These are phyloP conservation scores for Scopus umbretta DNA, from an alignment of 2,113 vertebrate genomes.

Conservation along the genomic window DNA sequence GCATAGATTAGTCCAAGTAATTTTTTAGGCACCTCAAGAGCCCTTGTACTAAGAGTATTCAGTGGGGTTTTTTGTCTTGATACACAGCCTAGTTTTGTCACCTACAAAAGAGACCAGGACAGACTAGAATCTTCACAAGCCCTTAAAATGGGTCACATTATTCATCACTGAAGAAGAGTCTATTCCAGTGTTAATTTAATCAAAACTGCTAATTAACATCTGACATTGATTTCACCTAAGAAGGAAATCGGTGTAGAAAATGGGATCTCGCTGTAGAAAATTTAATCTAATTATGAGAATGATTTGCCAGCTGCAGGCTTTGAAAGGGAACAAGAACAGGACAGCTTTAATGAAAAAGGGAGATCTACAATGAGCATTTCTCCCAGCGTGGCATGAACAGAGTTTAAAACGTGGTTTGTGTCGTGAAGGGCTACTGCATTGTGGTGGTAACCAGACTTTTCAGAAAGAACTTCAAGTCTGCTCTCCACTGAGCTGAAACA, in stretches of 20 bases:
- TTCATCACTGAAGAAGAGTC: constrained; percentile 47
- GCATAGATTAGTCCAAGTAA: too few relatives aligned
- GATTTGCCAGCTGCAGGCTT: neutral
- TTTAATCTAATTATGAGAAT: constrained; percentile 18
- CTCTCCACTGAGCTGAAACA: neutral
- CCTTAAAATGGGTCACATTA: constrained; percentile 69
- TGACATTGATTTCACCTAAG: constrained; percentile 65
- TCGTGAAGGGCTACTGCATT: neutral
- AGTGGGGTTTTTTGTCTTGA: neutral
- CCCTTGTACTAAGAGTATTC: neutral
- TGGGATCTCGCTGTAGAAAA: neutral
- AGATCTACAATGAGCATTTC: neutral
- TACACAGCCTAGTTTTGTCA: constrained; percentile 62
- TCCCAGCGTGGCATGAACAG: neutral
- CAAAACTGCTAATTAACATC: constrained; percentile 67
- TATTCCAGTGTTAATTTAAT: constrained; percentile 65
- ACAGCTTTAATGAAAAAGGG: neutral
- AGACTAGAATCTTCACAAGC: constrained; percentile 38
- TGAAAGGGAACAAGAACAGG: neutral
- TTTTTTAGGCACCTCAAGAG: neutral
- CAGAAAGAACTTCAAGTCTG: neutral
- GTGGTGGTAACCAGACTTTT: neutral
- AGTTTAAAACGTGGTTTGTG: neutral
- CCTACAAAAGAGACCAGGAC: constrained; percentile 28
- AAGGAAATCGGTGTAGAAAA: constrained; percentile 34